A percentile compares a stretch with the other conserved stretches of the same genome.
Evolutionary conservation across 2,113 vertebrate species (phyloP).

Genomic region (Peromyscus californicus): DNA sequence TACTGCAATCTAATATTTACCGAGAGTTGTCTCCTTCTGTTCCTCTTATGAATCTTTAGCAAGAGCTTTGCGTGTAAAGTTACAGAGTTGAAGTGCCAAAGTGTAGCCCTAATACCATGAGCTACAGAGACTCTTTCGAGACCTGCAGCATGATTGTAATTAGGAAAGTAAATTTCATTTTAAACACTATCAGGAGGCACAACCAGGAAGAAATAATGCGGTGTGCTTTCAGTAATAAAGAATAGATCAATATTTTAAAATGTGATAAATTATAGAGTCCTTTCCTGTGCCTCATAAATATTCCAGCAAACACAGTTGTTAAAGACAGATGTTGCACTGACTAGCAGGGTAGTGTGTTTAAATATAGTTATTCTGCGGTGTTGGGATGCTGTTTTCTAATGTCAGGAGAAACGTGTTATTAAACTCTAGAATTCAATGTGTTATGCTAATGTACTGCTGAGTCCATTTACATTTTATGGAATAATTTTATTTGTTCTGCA

Average conservation of each 20-base stretch:
- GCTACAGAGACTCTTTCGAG: neutral
- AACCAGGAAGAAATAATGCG: neutral
- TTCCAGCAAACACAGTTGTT: conserved; percentile 45
- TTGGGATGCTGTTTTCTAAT: conserved; percentile 27
- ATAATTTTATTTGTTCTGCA: conserved; percentile 72
- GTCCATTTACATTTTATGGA: conserved; percentile 63
- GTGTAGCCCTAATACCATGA: neutral
- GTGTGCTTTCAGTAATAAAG: conserved; percentile 32
- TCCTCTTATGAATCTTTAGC: conserved; percentile 18
- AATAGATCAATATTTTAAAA: conserved; percentile 40
- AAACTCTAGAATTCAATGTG: conserved; percentile 55
- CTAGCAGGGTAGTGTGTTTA: conserved; percentile 27
- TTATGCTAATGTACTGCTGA: conserved; percentile 37
- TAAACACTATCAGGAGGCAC: neutral
- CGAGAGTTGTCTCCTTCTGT: conserved; percentile 39
- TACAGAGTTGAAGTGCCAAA: conserved; percentile 39
- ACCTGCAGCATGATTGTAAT: neutral
- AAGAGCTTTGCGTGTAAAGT: neutral
- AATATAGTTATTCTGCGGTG: conserved; percentile 20
- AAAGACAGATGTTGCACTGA: neutral
- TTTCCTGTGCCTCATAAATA: neutral
- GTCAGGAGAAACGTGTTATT: conserved; percentile 50
- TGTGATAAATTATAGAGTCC: conserved; percentile 38
- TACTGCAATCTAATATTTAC: conserved; percentile 45
- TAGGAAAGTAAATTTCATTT: conserved; percentile 23